phyloP scores from a whole-genome alignment of 2,797 vertebrate genomes.

The Ispidina picta region DNA sequence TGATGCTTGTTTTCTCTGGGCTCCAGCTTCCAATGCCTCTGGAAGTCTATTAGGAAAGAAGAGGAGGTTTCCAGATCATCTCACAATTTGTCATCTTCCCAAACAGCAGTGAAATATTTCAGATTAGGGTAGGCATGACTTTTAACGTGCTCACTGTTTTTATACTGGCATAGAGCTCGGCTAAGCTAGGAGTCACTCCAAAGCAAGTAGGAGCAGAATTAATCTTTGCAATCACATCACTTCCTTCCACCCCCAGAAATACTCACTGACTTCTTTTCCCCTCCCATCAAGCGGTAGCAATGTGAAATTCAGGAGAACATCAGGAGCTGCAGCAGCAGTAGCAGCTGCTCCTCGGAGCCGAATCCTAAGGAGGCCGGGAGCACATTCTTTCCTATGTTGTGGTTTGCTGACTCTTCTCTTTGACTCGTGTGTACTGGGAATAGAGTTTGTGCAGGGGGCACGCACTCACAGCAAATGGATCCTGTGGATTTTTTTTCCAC shows the following conservation, averaged over 20 bases:
- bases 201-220: background rate
- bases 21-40: background rate
- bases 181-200: background rate
- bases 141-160: background rate
- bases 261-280: background rate
- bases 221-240: conserved; percentile 1
- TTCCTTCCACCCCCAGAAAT: conserved; percentile 59
- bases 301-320: conserved; percentile 20
- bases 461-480: background rate
- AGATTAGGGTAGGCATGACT: background rate
- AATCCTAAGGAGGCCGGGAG: background rate
- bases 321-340: conserved; percentile 7
- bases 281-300: conserved; percentile 13
- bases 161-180: background rate
- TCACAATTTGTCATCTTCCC: background rate
- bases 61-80: background rate
- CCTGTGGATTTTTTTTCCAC: background rate
- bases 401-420: conserved; percentile 61
- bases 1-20: background rate
- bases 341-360: background rate
- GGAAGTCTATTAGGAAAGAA: background rate
- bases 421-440: background rate
- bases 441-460: background rate
- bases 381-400: conserved; percentile 60
- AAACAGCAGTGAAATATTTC: background rate